Evolutionary conservation across 2,113 vertebrate genomes (phyloP).

Genomic region (Rhineura floridana): DNA sequence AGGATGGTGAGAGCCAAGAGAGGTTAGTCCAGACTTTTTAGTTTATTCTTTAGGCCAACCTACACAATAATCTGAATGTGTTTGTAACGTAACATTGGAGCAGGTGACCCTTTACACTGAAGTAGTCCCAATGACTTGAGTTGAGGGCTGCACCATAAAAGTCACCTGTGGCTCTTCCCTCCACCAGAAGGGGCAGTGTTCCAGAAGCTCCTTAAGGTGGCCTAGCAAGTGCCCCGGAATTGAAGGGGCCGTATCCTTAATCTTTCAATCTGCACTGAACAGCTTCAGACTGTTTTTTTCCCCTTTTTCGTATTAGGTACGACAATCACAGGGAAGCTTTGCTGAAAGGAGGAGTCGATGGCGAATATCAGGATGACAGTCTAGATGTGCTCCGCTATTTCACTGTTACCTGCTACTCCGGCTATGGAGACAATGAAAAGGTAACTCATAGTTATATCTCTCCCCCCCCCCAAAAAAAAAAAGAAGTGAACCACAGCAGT

Average conservation of each 20-base stretch:
- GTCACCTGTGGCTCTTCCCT: no score
- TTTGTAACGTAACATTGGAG: neutral
- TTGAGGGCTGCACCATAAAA: neutral
- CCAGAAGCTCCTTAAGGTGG: no score
- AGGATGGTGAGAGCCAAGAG: neutral
- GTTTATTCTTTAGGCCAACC: neutral
- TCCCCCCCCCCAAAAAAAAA: no score
- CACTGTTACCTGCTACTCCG: constrained; percentile 93
- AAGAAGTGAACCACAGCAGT: neutral
- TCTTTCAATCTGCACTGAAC: neutral
- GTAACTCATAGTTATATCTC: constrained; percentile 64
- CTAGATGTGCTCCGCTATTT: constrained; percentile 91
- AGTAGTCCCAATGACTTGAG: neutral
- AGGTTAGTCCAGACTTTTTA: no score
- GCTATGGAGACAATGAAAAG: constrained; percentile 91
- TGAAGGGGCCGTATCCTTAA: neutral
- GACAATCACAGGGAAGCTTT: constrained; percentile 95
- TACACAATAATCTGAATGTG: neutral
- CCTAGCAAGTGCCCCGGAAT: neutral
- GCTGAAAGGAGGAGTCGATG: constrained; percentile 88
- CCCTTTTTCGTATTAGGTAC: constrained; percentile 79
- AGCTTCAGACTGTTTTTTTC: neutral
- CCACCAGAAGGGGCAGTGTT: no score
- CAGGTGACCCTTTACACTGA: neutral
- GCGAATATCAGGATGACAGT: constrained; percentile 92